Percentiles rank a stretch among this genome's conserved stretches.
These are phyloP conservation scores for Temnothorax longispinosus DNA, from an alignment of 1,140 invertebrate species.

Conservation along the genomic window DNA sequence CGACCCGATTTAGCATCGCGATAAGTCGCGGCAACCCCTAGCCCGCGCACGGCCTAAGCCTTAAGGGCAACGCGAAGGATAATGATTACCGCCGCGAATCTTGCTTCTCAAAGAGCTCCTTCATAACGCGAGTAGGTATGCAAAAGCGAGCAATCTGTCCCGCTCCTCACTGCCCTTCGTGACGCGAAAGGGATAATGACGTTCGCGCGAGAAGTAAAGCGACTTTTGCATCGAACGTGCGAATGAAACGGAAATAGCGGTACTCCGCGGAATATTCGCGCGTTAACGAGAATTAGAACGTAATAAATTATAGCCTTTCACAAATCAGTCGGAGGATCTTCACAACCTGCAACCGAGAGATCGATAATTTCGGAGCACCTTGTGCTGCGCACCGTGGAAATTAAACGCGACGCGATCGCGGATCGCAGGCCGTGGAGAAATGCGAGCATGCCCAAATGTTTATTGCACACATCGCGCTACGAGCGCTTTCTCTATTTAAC, in stretches of 20 bases:
- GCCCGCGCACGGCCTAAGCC: conserved; percentile 44
- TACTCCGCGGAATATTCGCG: not conserved
- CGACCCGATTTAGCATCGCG: conserved; percentile 71
- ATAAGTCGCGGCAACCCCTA: conserved; percentile 71
- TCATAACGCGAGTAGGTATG: not conserved
- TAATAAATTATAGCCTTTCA: not conserved
- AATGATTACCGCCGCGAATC: conserved; percentile 64
- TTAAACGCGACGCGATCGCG: not conserved
- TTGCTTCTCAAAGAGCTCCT: conserved; percentile 5
- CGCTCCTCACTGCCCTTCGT: not conserved
- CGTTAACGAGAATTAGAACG: not conserved
- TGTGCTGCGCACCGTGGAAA: not conserved
- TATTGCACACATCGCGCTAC: conserved; percentile 8
- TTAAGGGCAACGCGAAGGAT: conserved; percentile 34
- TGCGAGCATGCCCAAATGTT: conserved; percentile 25
- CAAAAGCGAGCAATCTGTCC: not conserved
- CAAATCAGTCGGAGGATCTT: not conserved
- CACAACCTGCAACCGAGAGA: too few species aligned
- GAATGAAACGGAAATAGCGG: not conserved
- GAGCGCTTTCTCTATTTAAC: conserved; percentile 52
- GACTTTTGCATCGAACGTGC: not conserved
- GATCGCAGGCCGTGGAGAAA: not conserved
- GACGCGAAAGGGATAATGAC: not conserved
- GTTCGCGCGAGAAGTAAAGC: not conserved
- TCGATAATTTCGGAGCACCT: not conserved